Base-by-base conservation (phyloP, 1,140 invertebrate genomes). In the Tetragnatha versicolor region DNA sequence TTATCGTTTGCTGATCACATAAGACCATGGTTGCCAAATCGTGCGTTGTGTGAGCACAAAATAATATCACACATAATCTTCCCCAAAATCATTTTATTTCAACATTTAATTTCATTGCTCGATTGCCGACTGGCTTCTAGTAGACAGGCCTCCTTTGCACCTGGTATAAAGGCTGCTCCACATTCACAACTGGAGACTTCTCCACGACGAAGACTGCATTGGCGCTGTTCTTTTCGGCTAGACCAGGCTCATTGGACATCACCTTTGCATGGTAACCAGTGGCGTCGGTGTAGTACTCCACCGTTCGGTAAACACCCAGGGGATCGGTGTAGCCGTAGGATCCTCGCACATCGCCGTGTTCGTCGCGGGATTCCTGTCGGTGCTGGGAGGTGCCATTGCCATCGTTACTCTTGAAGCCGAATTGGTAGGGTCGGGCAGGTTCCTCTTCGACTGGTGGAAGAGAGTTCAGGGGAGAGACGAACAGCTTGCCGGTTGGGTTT, bases 191-290 rank as follows among this genome's bases (percentile, higher is more conserved):
- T 7, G 70, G 70, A 27, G 70, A 55, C 31, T 73, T 60, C 33
- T 73, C 70, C 1, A 73, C 55, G 9, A 73, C 70, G 29, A 60
- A 73, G 47, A 73, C 55, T 39, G 69, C 66, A n/a, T 81, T 78
- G 31, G 82, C 81, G 39, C 81, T 51, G 33, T 82, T 80, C 31
- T 80, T 73, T 25, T 73, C 49, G 37, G 58, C 25, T 33, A 80
- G 78, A 9, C 82, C 81, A n/a, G 81, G 81, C 58, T 82, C 81
- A 55, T 82, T 82, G 72, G 82, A 79, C 27, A 82, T 68, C 14
- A 82, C 63, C 25, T 80, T 79, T 31, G 80, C 82, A 29, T 66
- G 76, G 66, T 82, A 82, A 20, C 82, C 82, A 31, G n/a, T 53
- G 22, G 60, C 70, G 33, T 82, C 82, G 47, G 82, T 80, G 14